Conservation (phyloP, 2,888 invertebrate genomes). For the Lycia hirtaria region DNA sequence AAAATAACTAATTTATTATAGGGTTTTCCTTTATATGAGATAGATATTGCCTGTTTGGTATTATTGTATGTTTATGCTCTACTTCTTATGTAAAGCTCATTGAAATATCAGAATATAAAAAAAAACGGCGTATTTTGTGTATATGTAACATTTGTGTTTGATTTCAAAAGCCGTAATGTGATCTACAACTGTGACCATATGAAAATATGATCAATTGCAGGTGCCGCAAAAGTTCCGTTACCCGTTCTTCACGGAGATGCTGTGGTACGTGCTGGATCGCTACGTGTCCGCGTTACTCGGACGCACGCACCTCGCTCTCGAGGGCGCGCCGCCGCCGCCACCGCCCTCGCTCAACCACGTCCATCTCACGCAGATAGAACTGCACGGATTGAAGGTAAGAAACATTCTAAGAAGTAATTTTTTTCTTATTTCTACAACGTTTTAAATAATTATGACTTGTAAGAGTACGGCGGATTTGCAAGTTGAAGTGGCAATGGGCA, state of each 20-base stretch:
- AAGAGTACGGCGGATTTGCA: no score
- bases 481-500: no score
- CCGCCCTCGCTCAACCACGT: constrained; percentile 81
- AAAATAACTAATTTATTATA: no score
- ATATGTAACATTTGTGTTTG: neutral
- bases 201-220: constrained; percentile 67
- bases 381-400: constrained; percentile 90
- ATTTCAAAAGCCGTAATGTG: neutral
- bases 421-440: no score
- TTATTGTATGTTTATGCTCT: neutral
- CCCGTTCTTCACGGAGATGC: constrained; percentile 98
- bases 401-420: no score
- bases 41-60: no score
- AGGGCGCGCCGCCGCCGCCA: constrained; percentile 54
- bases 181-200: neutral
- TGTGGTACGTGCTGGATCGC: constrained; percentile 98
- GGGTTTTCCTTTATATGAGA: no score
- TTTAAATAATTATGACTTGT: no score
- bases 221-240: constrained; percentile 99
- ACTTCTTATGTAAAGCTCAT: no score
- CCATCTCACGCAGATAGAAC: constrained; percentile 92
- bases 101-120: no score
- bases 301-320: constrained; percentile 89
- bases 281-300: constrained; percentile 96
- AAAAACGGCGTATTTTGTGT: no score